Base-by-base conservation (phyloP, 2,888 invertebrate species). In the Thysanoteuthis rhombus region DNA sequence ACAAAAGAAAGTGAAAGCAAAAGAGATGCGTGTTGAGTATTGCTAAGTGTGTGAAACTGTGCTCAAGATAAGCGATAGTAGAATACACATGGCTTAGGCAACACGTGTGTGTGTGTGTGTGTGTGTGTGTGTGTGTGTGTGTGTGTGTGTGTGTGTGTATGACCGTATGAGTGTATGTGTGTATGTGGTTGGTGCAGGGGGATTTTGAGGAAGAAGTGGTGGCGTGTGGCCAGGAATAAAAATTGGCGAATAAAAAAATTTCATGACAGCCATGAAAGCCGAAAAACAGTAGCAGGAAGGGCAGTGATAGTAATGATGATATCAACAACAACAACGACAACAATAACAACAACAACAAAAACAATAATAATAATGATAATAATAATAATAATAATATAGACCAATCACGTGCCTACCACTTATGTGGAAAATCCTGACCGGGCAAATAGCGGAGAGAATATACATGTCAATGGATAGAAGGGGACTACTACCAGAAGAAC, bases 191-290 rank as follows among this genome's bases (percentile, higher is more conserved):
- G 75, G 12, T 75, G 16, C n/a, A 75, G 75, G n/a, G n/a, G 36
- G 75, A 75, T 75, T 75, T 75, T 4, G 36, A 75, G 75, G 75
- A 75, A 36, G 75, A 75, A 75, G 75, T 75, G 75, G 75, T n/a
- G 75, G n/a, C 75, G 75, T 75, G 75, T 75, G 75, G 75, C 75
- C n/a, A 75, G n/a, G 75, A 75, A 75, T 75, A 75, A 75, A 75
- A n/a, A 75, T 75, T 75, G 36, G 75, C 75, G 75, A 75, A 75
- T 75, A 75, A 75, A 75, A 47, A 58, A 58, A 75, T 75, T 36
- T 75, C 75, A 75, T 75, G n/a, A 19, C 12, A 36, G n/a, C 75
- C 75, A 75, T 75, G 75, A 75, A 75, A 75, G n/a, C 75, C n/a
- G 12, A 75, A 75, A 58, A 32, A n/a, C 32, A 58, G 32, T 6